Evolutionary conservation across 2,888 invertebrate species (phyloP), one percentile per base, ranked within the genome.

Genomic region (Timema podura): DNA sequence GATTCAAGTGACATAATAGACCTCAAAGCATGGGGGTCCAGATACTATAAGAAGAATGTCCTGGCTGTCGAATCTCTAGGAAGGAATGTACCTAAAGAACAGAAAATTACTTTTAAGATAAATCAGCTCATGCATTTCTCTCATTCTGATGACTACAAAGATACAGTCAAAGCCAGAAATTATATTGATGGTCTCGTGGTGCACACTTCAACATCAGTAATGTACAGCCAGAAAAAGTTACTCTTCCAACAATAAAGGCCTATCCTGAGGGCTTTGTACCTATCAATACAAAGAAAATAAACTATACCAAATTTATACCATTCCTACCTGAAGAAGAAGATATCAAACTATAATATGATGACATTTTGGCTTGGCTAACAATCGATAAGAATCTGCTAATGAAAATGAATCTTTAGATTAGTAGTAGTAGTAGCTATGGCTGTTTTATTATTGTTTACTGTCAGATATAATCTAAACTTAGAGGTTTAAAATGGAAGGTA

Each of bases 211-310:
- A 61, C 10, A 61, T n/a, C 45, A 45, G 0, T 45, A 30, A 30
- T 45, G 45, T 11, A 2, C 51, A 45, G 8, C 61, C 30, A 11
- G 10, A 61, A 30, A 61, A 9, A 44, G 61, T 61, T 16, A 45
- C 30, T 44, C 61, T 15, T 61, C 51, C 51, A 51, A n/a, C n/a
- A 13, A 51, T n/a, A 2, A 51, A 51, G 51, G 51, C 51, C n/a
- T 51, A 10, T 45, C 13, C 16, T 45, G 45, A 13, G 30, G 61
- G 16, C 5, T 61, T 15, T 61, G 11, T 61, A 30, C 7, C 30
- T 45, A 57, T 57, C n/a, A 57, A 57, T 57, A 57, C 9, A 57
- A 13, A 57, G 45, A 61, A 61, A 61, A 57, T 61, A 16, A 44
- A 9, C 3, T 8, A 61, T 10, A 30, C 10, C 30, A 30, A 30